Evolutionary conservation across 2,797 vertebrate species (phyloP), one percentile per base, ranked within the genome.

Genomic region (Girardinus metallicus): DNA sequence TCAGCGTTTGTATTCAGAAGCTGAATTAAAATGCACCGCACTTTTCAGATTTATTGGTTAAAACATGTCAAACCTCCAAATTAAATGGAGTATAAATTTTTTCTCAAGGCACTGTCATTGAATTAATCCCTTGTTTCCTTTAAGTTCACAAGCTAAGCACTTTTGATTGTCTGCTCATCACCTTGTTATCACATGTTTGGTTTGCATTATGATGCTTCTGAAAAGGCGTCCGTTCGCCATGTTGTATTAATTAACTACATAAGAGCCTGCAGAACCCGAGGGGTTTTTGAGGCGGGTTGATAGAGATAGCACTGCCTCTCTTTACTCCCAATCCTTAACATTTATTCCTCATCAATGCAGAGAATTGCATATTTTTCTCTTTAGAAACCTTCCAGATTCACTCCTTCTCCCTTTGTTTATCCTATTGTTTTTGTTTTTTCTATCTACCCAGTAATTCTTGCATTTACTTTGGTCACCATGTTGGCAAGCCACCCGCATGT

Each of bases 161-260:
- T 34, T 86, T 60, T 74, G 62, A 31, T 74, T 74, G 57, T 55
- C 2, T 34, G 77, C 75, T 62, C 39, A 31, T 78, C 21, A 6
- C 72, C 73, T 75, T 66, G 4, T 68, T 81, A 73, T 85, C 44
- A 84, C 82, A 83, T 39, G 74, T 74, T 82, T 78, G 2, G 75
- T 85, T 82, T 78, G 72, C 76, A 86, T 80, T 72, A 66, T n/a
- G 51, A 72, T 4, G 31, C 78, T 80, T 77, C 84, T 84, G 64
- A 89, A 89, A 91, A 90, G 80, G 87, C 88, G 82, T 85, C 74
- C 77, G 80, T 83, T 84, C 71, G 75, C 46, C 13, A 26, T 92
- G 86, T 91, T 87, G 87, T 90, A 82, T 92, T 95, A 95, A 95
- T 94, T 93, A 93, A 88, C 81, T 86, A 90, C 86, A 91, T 85